Evolutionary conservation across 37 sponge, comb jelly and placozoan genomes (phyloP).

Genomic region (Beroe ovata): DNA sequence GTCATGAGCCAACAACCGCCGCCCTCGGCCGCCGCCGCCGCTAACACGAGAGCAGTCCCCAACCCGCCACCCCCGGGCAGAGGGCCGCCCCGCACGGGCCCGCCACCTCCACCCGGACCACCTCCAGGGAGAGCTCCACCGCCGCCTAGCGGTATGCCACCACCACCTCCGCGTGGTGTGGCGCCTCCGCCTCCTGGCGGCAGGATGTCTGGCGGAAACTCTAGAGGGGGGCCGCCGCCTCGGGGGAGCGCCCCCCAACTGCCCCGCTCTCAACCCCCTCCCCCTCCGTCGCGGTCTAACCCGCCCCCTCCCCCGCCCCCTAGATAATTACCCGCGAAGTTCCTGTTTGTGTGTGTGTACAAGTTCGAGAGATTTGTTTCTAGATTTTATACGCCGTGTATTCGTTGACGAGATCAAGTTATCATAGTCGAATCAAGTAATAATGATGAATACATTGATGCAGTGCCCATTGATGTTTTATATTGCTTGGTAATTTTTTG

Average conservation of each 20-base stretch:
- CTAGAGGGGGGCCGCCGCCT: background rate
- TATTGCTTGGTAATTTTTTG: background rate
- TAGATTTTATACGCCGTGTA: background rate
- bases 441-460: background rate
- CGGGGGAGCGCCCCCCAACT: slow-evolving; percentile 15
- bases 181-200: slow-evolving; percentile 17
- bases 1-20: background rate
- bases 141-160: background rate
- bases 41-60: background rate
- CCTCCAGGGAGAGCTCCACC: background rate
- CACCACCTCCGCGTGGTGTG: background rate
- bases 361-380: background rate
- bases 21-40: too few species aligned
- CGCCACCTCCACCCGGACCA: background rate
- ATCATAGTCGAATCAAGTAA: too few species aligned
- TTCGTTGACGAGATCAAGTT: too few species aligned
- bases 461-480: background rate
- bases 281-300: slow-evolving; percentile 17
- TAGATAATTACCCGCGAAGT: background rate
- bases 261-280: slow-evolving; percentile 34
- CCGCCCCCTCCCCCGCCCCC: slow-evolving; percentile 47
- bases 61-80: slow-evolving; percentile 4
- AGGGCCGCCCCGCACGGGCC: background rate
- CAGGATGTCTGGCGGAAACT: background rate
- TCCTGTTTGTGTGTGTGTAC: background rate